Conservation (phyloP, 2,888 invertebrate species). For the Choreutis nemorana region DNA sequence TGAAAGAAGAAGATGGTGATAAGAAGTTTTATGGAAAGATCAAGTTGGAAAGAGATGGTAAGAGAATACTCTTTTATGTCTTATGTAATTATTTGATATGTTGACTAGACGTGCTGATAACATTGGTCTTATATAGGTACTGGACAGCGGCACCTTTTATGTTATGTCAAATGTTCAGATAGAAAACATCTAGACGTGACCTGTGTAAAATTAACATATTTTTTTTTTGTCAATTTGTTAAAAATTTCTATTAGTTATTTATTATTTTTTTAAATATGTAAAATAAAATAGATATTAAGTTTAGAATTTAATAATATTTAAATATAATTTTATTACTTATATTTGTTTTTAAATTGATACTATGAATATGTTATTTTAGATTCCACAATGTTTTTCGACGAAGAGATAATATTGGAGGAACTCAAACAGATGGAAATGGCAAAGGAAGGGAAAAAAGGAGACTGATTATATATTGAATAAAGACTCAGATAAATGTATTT, state of each 20-base stretch:
- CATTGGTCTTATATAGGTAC: no score
- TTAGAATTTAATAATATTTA: no score
- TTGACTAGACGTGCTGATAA: no score
- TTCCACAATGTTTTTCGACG: conserved; percentile 41
- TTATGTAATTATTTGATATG: no score
- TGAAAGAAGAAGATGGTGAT: conserved; percentile 22
- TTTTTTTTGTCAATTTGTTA: not conserved
- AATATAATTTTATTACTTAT: no score
- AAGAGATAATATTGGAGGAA: conserved; percentile 46
- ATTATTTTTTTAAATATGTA: conserved; percentile 2
- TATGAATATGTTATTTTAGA: conserved; percentile 34
- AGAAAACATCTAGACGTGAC: not conserved
- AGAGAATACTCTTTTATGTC: no score
- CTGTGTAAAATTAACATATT: not conserved
- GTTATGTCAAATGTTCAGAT: no score
- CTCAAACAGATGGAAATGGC: conserved; percentile 33
- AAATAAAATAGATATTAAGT: no score
- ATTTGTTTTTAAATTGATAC: no score
- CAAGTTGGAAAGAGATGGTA: conserved; percentile 50
- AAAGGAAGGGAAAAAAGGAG: conserved; percentile 23
- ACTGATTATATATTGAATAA: conserved; percentile 8
- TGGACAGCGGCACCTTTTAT: no score
- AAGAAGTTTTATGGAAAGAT: conserved; percentile 30
- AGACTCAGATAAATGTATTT: no score
- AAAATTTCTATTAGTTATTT: not conserved